Evolutionary conservation across 2,888 invertebrate species (phyloP).

Genomic region (Pristionchus arcanus): DNA sequence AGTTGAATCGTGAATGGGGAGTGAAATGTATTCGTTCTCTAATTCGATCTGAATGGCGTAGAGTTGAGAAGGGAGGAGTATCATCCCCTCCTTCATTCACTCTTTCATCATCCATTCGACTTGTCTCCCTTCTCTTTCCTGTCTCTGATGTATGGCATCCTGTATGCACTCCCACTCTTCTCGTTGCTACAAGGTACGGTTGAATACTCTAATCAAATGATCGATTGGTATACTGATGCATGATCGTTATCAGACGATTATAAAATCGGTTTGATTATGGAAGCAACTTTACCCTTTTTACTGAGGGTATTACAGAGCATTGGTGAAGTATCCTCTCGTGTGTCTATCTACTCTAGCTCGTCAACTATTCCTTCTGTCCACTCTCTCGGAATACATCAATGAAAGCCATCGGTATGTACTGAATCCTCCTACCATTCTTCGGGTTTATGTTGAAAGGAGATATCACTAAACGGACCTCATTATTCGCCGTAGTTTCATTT

Average conservation of each 20-base stretch:
- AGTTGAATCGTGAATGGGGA: conserved; percentile 68
- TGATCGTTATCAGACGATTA: no score
- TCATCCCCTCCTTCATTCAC: conserved; percentile 50
- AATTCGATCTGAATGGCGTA: conserved; percentile 57
- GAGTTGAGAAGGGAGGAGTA: not conserved
- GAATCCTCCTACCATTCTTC: no score
- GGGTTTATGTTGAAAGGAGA: no score
- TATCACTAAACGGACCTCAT: no score
- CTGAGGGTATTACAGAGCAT: not conserved
- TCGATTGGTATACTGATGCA: no score
- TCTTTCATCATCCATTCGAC: conserved; percentile 81
- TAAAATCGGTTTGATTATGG: no score
- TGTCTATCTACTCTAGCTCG: conserved; percentile 33
- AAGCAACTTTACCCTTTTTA: no score
- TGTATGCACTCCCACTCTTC: conserved; percentile 89
- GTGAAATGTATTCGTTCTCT: conserved; percentile 70
- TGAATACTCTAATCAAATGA: not conserved
- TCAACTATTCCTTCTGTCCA: conserved; percentile 41
- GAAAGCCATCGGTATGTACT: conserved; percentile 45
- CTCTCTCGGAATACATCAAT: conserved; percentile 53
- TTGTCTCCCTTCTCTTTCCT: conserved; percentile 89
- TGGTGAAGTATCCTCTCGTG: not conserved
- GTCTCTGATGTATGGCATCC: conserved; percentile 93
- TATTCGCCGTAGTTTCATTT: no score
- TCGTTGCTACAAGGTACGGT: conserved; percentile 84